phyloP scores from a whole-genome alignment of 2,797 vertebrate species.

The Sebastes vulpes region DNA sequence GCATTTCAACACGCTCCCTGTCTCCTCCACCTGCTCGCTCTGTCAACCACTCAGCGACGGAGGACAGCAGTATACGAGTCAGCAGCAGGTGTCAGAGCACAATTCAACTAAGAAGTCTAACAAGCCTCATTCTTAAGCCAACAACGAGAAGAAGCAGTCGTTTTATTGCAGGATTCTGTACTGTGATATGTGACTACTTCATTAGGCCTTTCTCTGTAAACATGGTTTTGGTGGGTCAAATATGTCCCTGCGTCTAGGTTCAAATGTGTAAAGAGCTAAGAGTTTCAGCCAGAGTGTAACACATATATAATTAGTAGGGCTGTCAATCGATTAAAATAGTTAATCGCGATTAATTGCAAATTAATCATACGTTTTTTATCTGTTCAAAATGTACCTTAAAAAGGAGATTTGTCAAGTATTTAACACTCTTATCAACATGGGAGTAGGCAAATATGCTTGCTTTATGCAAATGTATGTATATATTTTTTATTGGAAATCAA shows the following conservation, averaged over 20 bases:
- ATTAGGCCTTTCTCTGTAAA: neutral
- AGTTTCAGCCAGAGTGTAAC: neutral
- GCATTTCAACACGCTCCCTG: conserved; percentile 1
- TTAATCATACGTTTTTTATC: too few relatives aligned
- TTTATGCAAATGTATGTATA: too few relatives aligned
- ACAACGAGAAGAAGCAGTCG: neutral
- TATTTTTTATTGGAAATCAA: too few relatives aligned
- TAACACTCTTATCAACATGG: too few relatives aligned
- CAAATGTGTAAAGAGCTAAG: neutral
- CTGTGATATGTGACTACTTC: neutral
- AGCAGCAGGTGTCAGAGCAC: conserved; percentile 17
- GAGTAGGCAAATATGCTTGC: too few relatives aligned
- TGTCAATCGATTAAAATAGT: too few relatives aligned
- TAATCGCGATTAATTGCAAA: too few relatives aligned
- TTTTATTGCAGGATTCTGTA: neutral
- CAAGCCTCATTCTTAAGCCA: neutral
- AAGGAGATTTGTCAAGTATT: too few relatives aligned
- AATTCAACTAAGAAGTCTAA: neutral
- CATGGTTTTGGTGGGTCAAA: neutral
- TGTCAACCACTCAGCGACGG: neutral
- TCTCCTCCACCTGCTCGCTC: conserved; percentile 14
- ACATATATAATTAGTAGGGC: neutral
- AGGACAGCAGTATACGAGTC: neutral
- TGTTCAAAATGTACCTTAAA: too few relatives aligned
- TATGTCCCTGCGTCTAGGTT: neutral